Evolutionary conservation across 2,888 invertebrate species (phyloP).

Genomic region (Dugesia japonica): DNA sequence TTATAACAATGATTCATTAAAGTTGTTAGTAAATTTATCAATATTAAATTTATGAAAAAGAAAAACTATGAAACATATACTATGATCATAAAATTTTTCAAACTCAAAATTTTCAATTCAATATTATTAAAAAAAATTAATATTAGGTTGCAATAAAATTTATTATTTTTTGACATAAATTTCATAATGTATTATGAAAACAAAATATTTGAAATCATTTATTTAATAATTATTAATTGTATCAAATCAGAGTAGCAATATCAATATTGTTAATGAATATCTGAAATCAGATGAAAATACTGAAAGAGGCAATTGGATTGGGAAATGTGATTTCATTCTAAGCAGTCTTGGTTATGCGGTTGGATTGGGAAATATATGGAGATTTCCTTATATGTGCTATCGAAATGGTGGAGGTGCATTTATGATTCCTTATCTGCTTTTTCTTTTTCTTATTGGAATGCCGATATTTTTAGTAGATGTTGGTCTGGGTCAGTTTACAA

Average conservation of each 20-base stretch:
- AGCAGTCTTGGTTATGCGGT: conserved; percentile 43
- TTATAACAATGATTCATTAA: too few species aligned
- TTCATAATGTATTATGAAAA: too few species aligned
- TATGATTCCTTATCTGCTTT: conserved; percentile 44
- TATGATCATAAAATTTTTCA: too few species aligned
- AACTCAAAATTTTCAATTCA: too few species aligned
- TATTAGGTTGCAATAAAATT: too few species aligned
- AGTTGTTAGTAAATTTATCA: too few species aligned
- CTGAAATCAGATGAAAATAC: conserved; percentile 47
- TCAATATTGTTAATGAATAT: neutral
- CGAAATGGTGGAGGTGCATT: conserved; percentile 46
- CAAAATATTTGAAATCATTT: too few species aligned
- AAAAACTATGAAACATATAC: too few species aligned
- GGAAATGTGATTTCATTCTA: conserved; percentile 51
- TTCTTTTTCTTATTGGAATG: conserved; percentile 44
- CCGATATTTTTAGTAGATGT: conserved; percentile 47
- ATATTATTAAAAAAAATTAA: too few species aligned
- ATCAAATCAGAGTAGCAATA: neutral
- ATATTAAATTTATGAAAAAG: too few species aligned
- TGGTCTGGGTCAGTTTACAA: conserved; percentile 45
- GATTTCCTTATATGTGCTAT: conserved; percentile 53
- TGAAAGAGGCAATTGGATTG: conserved; percentile 50
- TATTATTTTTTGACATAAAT: too few species aligned
- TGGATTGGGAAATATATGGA: conserved; percentile 51
- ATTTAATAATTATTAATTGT: too few species aligned